These are phyloP conservation scores for Acleris laterana DNA, from an alignment of 2,888 invertebrate genomes.

Conservation along the genomic window DNA sequence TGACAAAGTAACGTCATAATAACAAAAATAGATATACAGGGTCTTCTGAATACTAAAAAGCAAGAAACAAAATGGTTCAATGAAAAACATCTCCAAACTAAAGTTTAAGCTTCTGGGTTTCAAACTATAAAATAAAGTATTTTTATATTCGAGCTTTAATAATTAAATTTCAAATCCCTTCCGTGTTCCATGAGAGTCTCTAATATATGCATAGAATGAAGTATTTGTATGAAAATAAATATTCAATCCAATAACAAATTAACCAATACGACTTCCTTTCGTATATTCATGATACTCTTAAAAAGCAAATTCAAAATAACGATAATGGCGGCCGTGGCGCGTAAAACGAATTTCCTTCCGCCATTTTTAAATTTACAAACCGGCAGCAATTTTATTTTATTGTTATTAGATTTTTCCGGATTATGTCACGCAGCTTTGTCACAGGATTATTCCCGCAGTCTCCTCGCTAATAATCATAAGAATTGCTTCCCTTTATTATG, in stretches of 20 bases:
- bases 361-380: constrained; percentile 81
- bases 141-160: too few species aligned
- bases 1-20: too few species aligned
- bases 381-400: constrained; percentile 83
- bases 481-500: constrained; percentile 83
- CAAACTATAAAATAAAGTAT: too few species aligned
- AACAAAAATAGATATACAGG: too few species aligned
- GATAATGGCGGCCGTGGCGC: constrained; percentile 78
- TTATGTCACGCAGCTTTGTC: constrained; percentile 81
- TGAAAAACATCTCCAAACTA: too few species aligned
- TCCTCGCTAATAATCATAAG: constrained; percentile 83
- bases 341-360: constrained; percentile 80
- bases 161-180: too few species aligned
- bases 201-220: too few species aligned
- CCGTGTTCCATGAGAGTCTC: too few species aligned
- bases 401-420: constrained; percentile 84
- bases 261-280: constrained; percentile 49
- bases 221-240: too few species aligned
- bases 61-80: too few species aligned
- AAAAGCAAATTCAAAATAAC: constrained; percentile 78
- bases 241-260: constrained; percentile 27
- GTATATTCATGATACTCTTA: constrained; percentile 64
- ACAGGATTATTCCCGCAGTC: constrained; percentile 82
- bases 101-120: too few species aligned
- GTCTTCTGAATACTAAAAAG: too few species aligned